Evolutionary conservation across 2,888 invertebrate species (phyloP), one percentile per base, ranked within the genome.

Genomic region (Ephialtes manifestator): DNA sequence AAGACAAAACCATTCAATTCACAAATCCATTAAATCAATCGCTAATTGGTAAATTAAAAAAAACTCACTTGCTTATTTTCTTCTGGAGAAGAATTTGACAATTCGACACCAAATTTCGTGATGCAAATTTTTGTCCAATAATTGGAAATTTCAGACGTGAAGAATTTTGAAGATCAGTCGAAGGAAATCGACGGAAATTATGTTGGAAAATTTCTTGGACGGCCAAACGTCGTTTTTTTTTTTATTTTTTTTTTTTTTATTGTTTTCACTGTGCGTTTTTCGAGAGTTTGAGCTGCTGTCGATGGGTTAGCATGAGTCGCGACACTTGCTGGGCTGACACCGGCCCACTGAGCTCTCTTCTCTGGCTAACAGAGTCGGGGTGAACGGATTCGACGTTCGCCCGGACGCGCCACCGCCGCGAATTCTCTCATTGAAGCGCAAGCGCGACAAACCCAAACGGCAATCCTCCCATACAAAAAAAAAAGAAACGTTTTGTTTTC

Each of bases 311-410:
- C 63, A 35, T 39, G 63, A 39, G 68, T 67, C 70, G 67, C 75
- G 81, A 60, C 76, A 39, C 39, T 24, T 39, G 46, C 58, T 74
- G 76, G 63, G 51, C 63, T 68, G 79, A 67, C 74, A 79, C 67
- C 65, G 60, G 65, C 79, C 46, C 48, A 65, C 80, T 71, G 80
- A 77, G 24, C 53, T 67, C 67, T 24, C 39, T 15, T 51, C 67
- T 55, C 77, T 43, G 24, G 24, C 77, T 53, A 55, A 28, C 43
- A 68, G 78, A 65, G 70, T 46, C 46, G 74, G 77, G 81, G 63
- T 84, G 79, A 82, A 81, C 84, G 81, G 81, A 77, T 84, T 84
- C 81, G 71, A 81, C 71, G 46, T 84, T 84, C 67, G 80, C 76
- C 81, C 81, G 81, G 81, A 84, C 76, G 63, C 79, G 35, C 79